Evolutionary conservation across 1,140 invertebrate species (phyloP).

Genomic region (Augochlora pura): DNA sequence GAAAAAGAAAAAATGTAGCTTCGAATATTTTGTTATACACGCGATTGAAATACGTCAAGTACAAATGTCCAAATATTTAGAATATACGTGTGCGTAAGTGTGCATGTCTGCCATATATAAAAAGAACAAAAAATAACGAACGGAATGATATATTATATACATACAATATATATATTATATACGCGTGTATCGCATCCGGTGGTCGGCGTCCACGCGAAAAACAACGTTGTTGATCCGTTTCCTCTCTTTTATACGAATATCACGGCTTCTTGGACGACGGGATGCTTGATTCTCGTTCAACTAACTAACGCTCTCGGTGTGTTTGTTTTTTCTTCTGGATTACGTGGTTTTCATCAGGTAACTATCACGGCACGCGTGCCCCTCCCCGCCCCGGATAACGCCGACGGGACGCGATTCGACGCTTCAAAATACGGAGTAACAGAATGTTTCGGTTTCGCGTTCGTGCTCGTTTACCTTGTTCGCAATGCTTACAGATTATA

Average conservation of each 20-base stretch:
- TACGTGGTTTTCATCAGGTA: constrained; percentile 17
- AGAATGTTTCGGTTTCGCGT: not conserved
- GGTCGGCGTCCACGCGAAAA: not conserved
- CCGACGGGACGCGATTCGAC: not conserved
- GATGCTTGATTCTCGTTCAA: not conserved
- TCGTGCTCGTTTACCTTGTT: not conserved
- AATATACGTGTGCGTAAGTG: constrained; percentile 55
- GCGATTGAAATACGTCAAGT: constrained; percentile 67
- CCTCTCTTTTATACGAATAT: not conserved
- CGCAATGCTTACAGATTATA: not conserved
- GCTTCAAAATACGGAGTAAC: not conserved
- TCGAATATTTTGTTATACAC: constrained; percentile 71
- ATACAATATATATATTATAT: too few species aligned
- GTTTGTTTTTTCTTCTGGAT: not conserved
- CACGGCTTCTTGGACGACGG: constrained; percentile 4
- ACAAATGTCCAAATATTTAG: constrained; percentile 70
- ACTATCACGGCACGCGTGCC: too few species aligned
- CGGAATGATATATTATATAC: not conserved
- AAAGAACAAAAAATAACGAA: not conserved
- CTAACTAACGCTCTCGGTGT: constrained; percentile 8
- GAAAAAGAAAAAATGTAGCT: constrained; percentile 52
- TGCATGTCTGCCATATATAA: constrained; percentile 43
- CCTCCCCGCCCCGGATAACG: not conserved
- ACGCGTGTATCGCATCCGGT: not conserved
- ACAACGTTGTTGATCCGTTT: constrained; percentile 26